A percentile compares a stretch with the other conserved stretches of the same genome.
Evolutionary conservation across 2,113 vertebrate species (phyloP).

Genomic region (Passer montanus): DNA sequence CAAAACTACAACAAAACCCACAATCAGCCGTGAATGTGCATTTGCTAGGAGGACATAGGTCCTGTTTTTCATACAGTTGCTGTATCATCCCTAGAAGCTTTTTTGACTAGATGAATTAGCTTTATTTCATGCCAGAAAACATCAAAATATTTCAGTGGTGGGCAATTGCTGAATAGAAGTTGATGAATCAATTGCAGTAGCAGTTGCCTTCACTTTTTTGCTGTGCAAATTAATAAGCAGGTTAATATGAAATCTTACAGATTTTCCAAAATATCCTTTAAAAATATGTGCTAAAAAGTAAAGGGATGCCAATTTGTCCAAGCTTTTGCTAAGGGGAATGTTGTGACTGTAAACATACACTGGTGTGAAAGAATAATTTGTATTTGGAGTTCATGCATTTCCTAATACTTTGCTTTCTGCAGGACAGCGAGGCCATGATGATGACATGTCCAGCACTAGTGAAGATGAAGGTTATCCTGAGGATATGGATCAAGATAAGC

Average conservation of each 20-base stretch:
- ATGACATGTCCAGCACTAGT: conserved; percentile 78
- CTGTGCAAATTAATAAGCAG: background rate
- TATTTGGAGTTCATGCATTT: background rate
- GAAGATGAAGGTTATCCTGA: conserved; percentile 83
- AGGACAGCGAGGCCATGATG: conserved; percentile 78
- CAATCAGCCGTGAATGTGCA: background rate
- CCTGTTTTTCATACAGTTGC: background rate
- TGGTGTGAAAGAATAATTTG: background rate
- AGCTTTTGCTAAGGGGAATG: background rate
- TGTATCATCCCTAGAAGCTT: background rate
- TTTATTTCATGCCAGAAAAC: background rate
- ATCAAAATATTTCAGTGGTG: background rate
- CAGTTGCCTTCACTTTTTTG: background rate
- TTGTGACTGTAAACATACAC: background rate
- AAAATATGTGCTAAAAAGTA: background rate
- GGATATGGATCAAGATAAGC: conserved; percentile 84
- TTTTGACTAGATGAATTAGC: background rate
- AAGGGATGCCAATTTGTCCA: background rate
- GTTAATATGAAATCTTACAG: background rate
- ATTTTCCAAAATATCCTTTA: background rate
- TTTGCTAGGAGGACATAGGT: background rate
- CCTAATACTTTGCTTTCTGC: background rate
- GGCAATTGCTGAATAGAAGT: background rate
- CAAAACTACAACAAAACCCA: background rate
- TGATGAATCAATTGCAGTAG: background rate